phyloP scores from a whole-genome alignment of 1,140 invertebrate genomes.

The Psix sp. region DNA sequence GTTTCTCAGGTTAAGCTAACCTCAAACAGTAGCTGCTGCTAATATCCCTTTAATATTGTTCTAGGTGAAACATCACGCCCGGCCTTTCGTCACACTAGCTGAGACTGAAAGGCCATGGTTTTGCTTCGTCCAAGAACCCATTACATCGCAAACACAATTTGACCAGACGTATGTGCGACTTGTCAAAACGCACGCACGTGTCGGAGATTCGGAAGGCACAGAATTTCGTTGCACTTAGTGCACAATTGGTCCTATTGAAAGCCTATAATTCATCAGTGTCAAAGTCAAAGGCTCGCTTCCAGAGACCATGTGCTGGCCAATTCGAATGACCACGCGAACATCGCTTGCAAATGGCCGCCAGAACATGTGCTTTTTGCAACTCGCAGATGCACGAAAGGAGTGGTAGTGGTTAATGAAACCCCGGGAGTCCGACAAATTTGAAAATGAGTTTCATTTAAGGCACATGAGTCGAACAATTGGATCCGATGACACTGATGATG shows the following conservation, averaged over 20 bases:
- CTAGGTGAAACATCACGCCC: conserved; percentile 5
- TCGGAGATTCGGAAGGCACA: conserved; percentile 35
- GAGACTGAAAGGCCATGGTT: conserved; percentile 2
- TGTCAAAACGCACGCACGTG: conserved; percentile 27
- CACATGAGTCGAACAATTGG: conserved; percentile 23
- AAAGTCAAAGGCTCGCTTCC: conserved; percentile 47
- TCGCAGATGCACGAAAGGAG: conserved; percentile 37
- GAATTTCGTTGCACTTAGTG: conserved; percentile 29
- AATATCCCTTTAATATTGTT: not conserved
- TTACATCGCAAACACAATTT: conserved; percentile 18
- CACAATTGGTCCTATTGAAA: conserved; percentile 37
- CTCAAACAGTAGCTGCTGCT: not conserved
- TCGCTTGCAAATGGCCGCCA: conserved; percentile 42
- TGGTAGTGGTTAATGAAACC: conserved; percentile 18
- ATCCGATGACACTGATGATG: conserved; percentile 30
- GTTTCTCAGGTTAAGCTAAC: not conserved
- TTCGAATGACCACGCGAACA: not conserved
- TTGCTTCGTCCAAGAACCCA: conserved; percentile 3
- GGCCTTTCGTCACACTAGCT: conserved; percentile 22
- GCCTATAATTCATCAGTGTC: conserved; percentile 55
- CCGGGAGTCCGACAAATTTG: conserved; percentile 11
- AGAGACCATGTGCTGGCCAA: conserved; percentile 48
- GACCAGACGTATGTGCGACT: conserved; percentile 11
- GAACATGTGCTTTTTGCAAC: conserved; percentile 52
- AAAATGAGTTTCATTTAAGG: conserved; percentile 9